phyloP scores from a whole-genome alignment of 1,140 invertebrate genomes.

The Bemisia tabaci region DNA sequence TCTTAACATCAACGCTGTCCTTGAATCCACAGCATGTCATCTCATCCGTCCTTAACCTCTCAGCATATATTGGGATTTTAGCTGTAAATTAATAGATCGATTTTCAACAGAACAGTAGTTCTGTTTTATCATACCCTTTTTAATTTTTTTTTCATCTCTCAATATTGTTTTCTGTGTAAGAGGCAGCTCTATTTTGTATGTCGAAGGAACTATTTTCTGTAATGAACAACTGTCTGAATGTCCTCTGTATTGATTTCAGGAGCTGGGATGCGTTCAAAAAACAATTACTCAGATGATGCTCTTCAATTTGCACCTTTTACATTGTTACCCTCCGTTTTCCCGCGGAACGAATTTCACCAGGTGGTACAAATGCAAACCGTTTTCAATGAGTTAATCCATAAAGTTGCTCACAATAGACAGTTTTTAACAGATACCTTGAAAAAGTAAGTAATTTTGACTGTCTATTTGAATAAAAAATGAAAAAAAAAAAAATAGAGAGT shows the following conservation, averaged over 20 bases:
- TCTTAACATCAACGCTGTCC: too few relatives aligned
- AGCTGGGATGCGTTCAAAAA: conserved; percentile 56
- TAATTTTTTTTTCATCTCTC: background rate
- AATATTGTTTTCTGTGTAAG: conserved; percentile 2
- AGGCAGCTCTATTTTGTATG: conserved; percentile 7
- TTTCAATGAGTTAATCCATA: conserved; percentile 77
- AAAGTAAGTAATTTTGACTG: conserved; percentile 33
- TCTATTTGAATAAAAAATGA: background rate
- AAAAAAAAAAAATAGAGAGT: too few relatives aligned
- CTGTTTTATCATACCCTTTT: background rate
- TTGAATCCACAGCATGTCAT: too few relatives aligned
- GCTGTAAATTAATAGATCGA: too few relatives aligned
- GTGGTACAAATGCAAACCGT: conserved; percentile 56
- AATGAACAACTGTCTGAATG: too few relatives aligned
- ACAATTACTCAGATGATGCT: conserved; percentile 48
- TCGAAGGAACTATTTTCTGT: too few relatives aligned
- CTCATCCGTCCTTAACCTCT: too few relatives aligned
- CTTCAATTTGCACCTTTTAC: conserved; percentile 70
- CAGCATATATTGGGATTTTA: too few relatives aligned
- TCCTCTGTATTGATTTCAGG: conserved; percentile 39
- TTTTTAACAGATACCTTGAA: conserved; percentile 60
- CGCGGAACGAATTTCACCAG: conserved; percentile 57
- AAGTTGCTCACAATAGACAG: conserved; percentile 68
- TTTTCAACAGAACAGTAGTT: too few relatives aligned
- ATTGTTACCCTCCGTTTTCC: conserved; percentile 70